Conservation (phyloP, 92 coral and sea anemone species). For the Blastomussa wellsi region DNA sequence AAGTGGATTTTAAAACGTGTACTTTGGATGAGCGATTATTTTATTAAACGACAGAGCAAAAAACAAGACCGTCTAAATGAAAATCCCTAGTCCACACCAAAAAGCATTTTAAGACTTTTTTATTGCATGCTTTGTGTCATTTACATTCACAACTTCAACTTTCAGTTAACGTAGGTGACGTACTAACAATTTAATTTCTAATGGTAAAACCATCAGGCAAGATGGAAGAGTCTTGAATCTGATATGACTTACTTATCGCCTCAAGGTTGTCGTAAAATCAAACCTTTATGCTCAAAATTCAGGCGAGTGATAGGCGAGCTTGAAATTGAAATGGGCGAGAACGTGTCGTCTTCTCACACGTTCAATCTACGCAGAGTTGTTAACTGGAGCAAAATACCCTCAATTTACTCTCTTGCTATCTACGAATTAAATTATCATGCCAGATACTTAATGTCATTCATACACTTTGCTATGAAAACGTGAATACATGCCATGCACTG, state of each 20-base stretch:
- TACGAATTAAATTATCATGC: no score
- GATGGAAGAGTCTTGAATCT: not conserved
- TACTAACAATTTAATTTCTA: not conserved
- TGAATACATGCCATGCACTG: not conserved
- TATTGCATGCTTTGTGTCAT: not conserved
- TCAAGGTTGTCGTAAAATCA: not conserved
- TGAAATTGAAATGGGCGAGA: not conserved
- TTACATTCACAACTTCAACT: not conserved
- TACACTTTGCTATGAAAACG: no score
- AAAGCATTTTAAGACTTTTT: not conserved
- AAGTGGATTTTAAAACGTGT: not conserved
- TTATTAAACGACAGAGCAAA: not conserved
- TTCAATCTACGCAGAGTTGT: not conserved
- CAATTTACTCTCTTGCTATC: not conserved
- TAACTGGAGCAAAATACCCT: not conserved
- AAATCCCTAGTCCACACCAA: not conserved
- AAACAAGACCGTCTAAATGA: not conserved
- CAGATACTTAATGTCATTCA: no score
- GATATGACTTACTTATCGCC: not conserved
- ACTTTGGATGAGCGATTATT: not conserved
- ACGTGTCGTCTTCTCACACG: not conserved
- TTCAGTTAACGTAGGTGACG: not conserved
- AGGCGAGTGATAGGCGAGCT: not conserved
- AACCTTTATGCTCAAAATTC: constrained; percentile 2
- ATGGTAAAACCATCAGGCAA: constrained; percentile 11